Percentiles rank a stretch among this genome's conserved stretches.
Evolutionary conservation across 2,888 invertebrate species (phyloP).

Genomic region (Synanthedon formicaeformis): DNA sequence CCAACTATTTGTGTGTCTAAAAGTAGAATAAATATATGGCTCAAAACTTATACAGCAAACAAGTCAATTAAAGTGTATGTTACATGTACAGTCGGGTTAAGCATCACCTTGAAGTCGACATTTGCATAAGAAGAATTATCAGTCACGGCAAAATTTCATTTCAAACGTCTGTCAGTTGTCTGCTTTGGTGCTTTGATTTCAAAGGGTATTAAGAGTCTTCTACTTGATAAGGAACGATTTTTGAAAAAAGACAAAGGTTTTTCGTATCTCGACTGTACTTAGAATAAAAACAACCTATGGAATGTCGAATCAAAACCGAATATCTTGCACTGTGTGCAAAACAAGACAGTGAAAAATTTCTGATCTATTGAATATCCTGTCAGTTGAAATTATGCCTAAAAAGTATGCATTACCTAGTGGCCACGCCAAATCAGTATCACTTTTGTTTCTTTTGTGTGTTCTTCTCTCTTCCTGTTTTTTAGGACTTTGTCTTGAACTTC

Average conservation of each 20-base stretch:
- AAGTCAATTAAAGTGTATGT: neutral
- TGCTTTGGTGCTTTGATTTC: too few relatives aligned
- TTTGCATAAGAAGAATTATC: too few relatives aligned
- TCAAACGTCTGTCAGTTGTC: too few relatives aligned
- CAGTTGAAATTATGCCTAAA: neutral
- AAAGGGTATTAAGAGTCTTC: too few relatives aligned
- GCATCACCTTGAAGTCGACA: too few relatives aligned
- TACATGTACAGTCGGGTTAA: neutral
- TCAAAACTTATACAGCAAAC: neutral
- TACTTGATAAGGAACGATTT: too few relatives aligned
- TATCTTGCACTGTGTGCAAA: neutral
- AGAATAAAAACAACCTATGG: too few relatives aligned
- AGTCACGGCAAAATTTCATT: too few relatives aligned
- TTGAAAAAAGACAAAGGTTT: too few relatives aligned
- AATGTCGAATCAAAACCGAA: too few relatives aligned
- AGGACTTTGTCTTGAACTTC: constrained; percentile 44
- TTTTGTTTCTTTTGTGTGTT: constrained; percentile 77
- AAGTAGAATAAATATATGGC: constrained; percentile 9
- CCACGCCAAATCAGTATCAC: constrained; percentile 80
- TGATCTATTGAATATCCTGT: neutral
- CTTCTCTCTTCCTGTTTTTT: constrained; percentile 60
- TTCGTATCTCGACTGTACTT: too few relatives aligned
- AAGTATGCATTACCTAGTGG: constrained; percentile 58
- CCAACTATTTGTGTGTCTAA: constrained; percentile 54
- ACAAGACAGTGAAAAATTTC: neutral